Evolutionary conservation across 2,888 invertebrate genomes (phyloP), one percentile per base, ranked within the genome.

Genomic region (Drosophila pullipes): DNA sequence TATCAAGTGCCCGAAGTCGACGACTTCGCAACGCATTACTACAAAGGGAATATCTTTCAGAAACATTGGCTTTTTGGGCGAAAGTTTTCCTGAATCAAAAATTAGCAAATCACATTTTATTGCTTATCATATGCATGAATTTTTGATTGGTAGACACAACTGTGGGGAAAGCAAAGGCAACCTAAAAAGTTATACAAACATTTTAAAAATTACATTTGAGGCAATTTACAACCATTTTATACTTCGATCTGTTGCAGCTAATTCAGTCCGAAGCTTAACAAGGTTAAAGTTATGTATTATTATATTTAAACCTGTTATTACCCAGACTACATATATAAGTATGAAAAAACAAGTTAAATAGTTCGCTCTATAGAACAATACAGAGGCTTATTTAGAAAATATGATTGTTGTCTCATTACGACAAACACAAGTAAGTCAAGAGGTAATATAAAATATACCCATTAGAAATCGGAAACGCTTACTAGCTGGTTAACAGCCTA

Each of bases 1-100:
- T 85, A 84, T 82, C 84, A 86, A 89, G 84, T 82, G 83, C 71
- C 72, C 59, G 57, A 10, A 59, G 60, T 16, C 16, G 16, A 47
- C 47, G 47, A 47, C 47, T 47, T 16, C 25, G 2, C 72, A 52
- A 37, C 33, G n/a, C 54, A 49, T 47, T 31, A 37, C 58, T 30
- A 52, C 68, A 60, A 66, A 66, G 57, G 49, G 60, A 65, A 68
- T 74, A 65, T 81, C 50, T 63, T 78, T 65, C 66, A 69, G 62
- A 31, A 68, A 53, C 67, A 69, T 57, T 71, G 41, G 30, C 70
- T 50, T 47, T 62, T 62, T 47, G 31, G 59, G 52, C 59, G 31
- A 70, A 66, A 60, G 18, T 49, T 66, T 41, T 61, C 11, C n/a
- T 25, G 25, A 49, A 25, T 25, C 41, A 47, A 33, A 44, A 65